Conservation (phyloP, 2,888 invertebrate genomes). For the Tribolium freemani region DNA sequence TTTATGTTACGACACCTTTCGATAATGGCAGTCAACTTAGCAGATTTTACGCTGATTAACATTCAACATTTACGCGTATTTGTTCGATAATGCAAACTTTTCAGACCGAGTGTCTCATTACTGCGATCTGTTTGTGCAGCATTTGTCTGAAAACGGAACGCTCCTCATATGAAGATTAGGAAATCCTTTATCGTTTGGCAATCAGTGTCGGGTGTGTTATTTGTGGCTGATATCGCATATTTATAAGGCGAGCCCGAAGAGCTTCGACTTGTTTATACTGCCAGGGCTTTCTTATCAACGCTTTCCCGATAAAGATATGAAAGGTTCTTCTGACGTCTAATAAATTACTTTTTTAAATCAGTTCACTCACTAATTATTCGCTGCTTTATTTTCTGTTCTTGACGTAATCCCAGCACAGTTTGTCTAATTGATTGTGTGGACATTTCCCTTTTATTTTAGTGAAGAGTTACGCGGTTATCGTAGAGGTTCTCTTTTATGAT, state of each 20-base stretch:
- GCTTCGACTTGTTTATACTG: conserved; percentile 54
- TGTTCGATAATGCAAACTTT: not conserved
- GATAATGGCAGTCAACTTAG: conserved; percentile 34
- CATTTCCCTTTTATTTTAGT: conserved; percentile 29
- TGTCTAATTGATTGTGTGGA: conserved; percentile 34
- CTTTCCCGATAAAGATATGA: conserved; percentile 54
- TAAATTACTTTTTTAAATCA: conserved; percentile 42
- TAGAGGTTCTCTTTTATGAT: conserved; percentile 46
- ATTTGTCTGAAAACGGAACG: conserved; percentile 19
- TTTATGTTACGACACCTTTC: conserved; percentile 35
- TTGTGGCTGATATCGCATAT: conserved; percentile 47
- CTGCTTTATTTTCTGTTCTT: not conserved
- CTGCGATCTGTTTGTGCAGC: not conserved
- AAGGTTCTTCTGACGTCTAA: conserved; percentile 30
- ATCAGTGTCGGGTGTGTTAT: conserved; percentile 37
- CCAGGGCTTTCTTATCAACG: conserved; percentile 53
- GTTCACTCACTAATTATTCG: not conserved
- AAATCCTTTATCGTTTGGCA: conserved; percentile 33
- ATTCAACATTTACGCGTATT: conserved; percentile 20
- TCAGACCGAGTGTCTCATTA: too few species aligned
- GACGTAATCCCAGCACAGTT: not conserved
- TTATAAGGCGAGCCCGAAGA: conserved; percentile 44
- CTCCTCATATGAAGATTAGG: conserved; percentile 22
- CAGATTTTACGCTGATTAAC: conserved; percentile 25
- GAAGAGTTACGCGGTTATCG: conserved; percentile 34